Conservation (phyloP, 2,888 invertebrate genomes). For the Endomychus coccineus region DNA sequence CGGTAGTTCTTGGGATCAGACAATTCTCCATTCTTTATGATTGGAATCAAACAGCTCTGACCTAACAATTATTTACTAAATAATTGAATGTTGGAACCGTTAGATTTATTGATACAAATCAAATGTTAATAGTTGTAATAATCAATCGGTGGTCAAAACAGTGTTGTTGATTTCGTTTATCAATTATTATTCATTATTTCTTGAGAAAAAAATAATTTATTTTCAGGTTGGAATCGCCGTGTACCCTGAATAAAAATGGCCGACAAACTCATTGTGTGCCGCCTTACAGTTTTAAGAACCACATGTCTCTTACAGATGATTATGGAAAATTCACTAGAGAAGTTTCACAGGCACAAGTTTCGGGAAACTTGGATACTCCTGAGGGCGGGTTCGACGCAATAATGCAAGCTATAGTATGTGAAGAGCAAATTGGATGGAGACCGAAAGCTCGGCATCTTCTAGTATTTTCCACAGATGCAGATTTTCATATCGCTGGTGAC, state of each 20-base stretch:
- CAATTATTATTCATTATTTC: too few species aligned
- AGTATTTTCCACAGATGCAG: conserved; percentile 67
- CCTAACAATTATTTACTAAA: too few species aligned
- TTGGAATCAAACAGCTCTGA: too few species aligned
- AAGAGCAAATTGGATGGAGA: conserved; percentile 72
- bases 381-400: conserved; percentile 86
- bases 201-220: neutral
- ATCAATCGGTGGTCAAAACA: too few species aligned
- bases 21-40: too few species aligned
- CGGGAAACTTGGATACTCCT: conserved; percentile 47
- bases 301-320: conserved; percentile 56
- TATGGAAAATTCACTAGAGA: conserved; percentile 42
- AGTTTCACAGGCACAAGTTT: conserved; percentile 42
- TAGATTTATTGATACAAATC: too few species aligned
- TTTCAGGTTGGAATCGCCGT: conserved; percentile 34
- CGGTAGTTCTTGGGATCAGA: too few species aligned
- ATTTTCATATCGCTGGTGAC: conserved; percentile 73
- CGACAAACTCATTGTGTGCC: conserved; percentile 35
- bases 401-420: conserved; percentile 73
- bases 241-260: conserved; percentile 31
- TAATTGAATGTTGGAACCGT: too few species aligned
- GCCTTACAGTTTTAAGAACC: conserved; percentile 71
- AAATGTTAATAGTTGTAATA: too few species aligned
- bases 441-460: conserved; percentile 56
- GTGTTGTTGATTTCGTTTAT: too few species aligned